Base-by-base conservation (phyloP, 2,888 invertebrate genomes). In the Pristionchus fissidentatus region DNA sequence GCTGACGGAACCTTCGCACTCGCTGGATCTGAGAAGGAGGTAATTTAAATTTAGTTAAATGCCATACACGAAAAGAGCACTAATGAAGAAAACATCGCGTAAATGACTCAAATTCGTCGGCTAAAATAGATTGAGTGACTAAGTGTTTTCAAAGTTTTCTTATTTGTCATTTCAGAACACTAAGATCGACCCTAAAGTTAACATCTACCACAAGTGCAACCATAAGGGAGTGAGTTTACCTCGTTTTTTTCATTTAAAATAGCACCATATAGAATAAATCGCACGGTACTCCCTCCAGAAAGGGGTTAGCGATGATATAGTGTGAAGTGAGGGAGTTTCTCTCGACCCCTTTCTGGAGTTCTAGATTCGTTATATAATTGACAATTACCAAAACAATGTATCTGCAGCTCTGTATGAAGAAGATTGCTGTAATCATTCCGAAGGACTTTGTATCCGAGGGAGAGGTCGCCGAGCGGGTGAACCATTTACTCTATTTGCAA, bases 1-100 rank as follows among this genome's bases (percentile, higher is more conserved):
- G 85, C 62, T 0, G 84, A 90, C 22, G 90, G 90, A 22, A 85
- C 87, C 81, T 91, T 91, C 84, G 60, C 84, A 13, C 85, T 91
- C 19, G 83, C 85, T 26, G 90, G 87, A 43, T 52, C 52, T 3
- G 88, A 88, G 73, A 85, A 86, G 82, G 88, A 88, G 70, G 70
- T 70, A 10, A 13, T n/a, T n/a, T n/a, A n/a, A n/a, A n/a, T n/a
- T n/a, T n/a, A n/a, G n/a, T n/a, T n/a, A n/a, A n/a, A n/a, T n/a
- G n/a, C n/a, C n/a, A n/a, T n/a, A n/a, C n/a, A n/a, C n/a, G n/a
- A n/a, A n/a, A n/a, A n/a, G n/a, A n/a, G n/a, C n/a, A n/a, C n/a
- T n/a, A n/a, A n/a, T n/a, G n/a, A n/a, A n/a, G n/a, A n/a, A n/a
- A n/a, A n/a, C n/a, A n/a, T n/a, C n/a, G n/a, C n/a, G n/a, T n/a